phyloP scores from a whole-genome alignment of 1,140 invertebrate species.

The Heliconius congener region DNA sequence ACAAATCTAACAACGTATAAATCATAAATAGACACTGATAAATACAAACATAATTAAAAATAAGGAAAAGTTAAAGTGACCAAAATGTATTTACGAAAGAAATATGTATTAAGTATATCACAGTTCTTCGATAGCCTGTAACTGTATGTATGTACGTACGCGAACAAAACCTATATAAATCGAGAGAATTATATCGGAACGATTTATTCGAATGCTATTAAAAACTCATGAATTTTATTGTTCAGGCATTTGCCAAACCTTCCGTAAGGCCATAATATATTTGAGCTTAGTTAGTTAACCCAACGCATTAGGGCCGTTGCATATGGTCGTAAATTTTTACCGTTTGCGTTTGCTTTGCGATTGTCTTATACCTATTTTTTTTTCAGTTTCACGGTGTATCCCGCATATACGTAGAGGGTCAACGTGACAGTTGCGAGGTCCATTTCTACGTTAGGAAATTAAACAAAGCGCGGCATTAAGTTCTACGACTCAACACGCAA shows the following conservation, averaged over 20 bases:
- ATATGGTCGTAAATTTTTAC: background rate
- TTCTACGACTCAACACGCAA: no score
- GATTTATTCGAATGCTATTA: conserved; percentile 34
- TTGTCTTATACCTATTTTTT: background rate
- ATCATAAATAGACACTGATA: no score
- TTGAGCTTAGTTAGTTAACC: conserved; percentile 36
- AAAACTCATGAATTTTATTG: conserved; percentile 32
- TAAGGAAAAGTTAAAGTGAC: background rate
- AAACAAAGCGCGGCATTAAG: no score
- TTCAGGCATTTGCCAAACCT: conserved; percentile 29
- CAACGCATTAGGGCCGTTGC: conserved; percentile 27
- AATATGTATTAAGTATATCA: background rate
- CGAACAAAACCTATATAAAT: background rate
- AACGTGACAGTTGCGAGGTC: no score
- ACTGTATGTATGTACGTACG: background rate
- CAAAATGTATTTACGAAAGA: background rate
- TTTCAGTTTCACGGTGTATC: background rate
- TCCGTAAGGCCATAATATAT: conserved; percentile 35
- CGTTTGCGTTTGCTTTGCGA: background rate
- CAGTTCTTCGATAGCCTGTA: background rate
- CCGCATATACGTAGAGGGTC: no score
- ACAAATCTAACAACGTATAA: no score
- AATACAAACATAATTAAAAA: no score
- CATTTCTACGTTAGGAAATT: no score
- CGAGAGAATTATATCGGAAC: background rate